phyloP scores from a whole-genome alignment of 2,113 vertebrate genomes.

The Heptranchias perlo region DNA sequence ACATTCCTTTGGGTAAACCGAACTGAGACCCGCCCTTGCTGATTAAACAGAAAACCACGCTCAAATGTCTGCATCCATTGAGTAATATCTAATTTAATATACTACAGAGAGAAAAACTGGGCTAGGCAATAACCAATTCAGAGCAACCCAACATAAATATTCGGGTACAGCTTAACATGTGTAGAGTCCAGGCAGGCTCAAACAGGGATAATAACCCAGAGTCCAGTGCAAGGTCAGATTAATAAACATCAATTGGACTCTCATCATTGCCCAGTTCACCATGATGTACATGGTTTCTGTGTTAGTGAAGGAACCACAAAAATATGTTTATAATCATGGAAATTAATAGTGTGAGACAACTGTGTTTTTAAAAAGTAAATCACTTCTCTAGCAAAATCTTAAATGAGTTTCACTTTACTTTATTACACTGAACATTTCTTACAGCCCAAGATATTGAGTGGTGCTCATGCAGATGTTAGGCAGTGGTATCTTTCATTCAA shows the following conservation, averaged over 20 bases:
- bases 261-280: background rate
- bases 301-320: background rate
- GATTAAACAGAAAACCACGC: background rate
- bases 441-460: background rate
- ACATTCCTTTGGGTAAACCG: background rate
- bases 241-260: background rate
- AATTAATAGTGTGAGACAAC: background rate
- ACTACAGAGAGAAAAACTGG: too few species aligned
- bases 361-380: background rate
- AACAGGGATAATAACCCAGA: background rate
- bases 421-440: background rate
- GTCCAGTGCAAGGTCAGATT: background rate
- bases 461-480: too few species aligned
- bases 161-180: background rate
- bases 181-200: background rate
- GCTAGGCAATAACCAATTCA: background rate
- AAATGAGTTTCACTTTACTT: background rate
- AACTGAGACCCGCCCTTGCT: background rate
- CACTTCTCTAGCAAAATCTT: background rate
- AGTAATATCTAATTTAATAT: background rate
- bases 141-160: background rate
- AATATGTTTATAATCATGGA: background rate
- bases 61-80: background rate
- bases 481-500: background rate
- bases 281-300: background rate